Evolutionary conservation across 2,797 vertebrate species (phyloP).

Genomic region (Xenentodon cancila): DNA sequence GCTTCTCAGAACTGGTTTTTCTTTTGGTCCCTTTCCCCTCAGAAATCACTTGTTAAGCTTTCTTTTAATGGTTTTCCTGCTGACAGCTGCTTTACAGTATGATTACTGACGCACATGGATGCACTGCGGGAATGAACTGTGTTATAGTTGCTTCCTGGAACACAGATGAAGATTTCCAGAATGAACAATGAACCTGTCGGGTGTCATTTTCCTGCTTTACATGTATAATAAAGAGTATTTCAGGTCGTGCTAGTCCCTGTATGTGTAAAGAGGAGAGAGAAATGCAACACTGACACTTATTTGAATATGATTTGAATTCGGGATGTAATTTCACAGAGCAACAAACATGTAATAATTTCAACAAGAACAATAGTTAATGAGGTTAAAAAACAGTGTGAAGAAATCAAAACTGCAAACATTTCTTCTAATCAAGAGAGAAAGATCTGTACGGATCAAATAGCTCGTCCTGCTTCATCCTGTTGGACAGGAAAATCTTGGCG

Average conservation of each 20-base stretch:
- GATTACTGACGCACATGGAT: constrained; percentile 4
- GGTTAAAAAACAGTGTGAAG: not conserved
- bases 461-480: constrained; percentile 13
- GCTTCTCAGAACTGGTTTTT: no score
- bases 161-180: not conserved
- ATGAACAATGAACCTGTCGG: not conserved
- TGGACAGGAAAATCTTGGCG: constrained; percentile 34
- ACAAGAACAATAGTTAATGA: not conserved
- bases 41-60: not conserved
- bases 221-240: not conserved
- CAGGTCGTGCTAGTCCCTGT: not conserved
- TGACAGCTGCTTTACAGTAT: not conserved
- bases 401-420: constrained; percentile 13
- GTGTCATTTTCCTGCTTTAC: not conserved
- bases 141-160: constrained; percentile 54
- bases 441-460: not conserved
- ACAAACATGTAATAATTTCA: not conserved
- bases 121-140: constrained; percentile 3
- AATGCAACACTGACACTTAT: not conserved
- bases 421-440: not conserved
- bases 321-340: not conserved
- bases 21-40: no score
- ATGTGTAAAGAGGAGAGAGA: not conserved
- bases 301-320: constrained; percentile 63
- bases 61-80: constrained; percentile 19